Base-by-base conservation (phyloP, 2,113 vertebrate species). In the Cebidichthys violaceus region DNA sequence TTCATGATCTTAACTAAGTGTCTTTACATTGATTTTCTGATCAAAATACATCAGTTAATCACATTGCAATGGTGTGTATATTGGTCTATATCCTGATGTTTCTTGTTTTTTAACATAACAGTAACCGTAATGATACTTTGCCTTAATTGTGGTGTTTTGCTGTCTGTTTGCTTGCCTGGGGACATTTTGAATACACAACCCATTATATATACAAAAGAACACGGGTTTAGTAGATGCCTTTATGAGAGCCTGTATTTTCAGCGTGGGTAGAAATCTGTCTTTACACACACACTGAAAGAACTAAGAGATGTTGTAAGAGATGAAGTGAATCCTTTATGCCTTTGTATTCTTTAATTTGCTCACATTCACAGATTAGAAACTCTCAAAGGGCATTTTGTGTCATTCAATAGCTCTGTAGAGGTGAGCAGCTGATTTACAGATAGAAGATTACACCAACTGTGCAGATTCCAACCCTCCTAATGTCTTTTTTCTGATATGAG, bases 21-120 rank as follows among this genome's bases (percentile, higher is more conserved):
- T 92, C 86, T 92, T 89, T 82, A 84, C 80, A 93, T 93, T 90
- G 91, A 94, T 94, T 92, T 90, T 86, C 62, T 89, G 77, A 92
- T 93, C 77, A 79, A 55, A 90, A 81, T 65, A 80, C 73, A 90
- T 83, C 66, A 86, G 77, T 54, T 86, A 88, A 93, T 93, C 86
- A 83, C 59, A 66, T 89, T 90, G 81, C 75, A 81, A 66, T 60
- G 55, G 71, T 67, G 61, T 81, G 52, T 52, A n/a, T 87, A 31
- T 39, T 86, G 9, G 13, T 74, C 22, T 39, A 13, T 54, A 5
- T 67, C 13, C 15, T 71, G 80, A 57, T 50, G 55, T 77, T 77
- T 65, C 22, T 52, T 54, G 4, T 1, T 60, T 43, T 89, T 75
- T 7, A 61, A 83, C 52, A 65, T 62, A 41, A 78, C 43, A 61